Percentiles rank a stretch among this genome's conserved stretches.
Evolutionary conservation across 2,797 vertebrate species (phyloP).

Genomic region (Rhynchonycteris naso): DNA sequence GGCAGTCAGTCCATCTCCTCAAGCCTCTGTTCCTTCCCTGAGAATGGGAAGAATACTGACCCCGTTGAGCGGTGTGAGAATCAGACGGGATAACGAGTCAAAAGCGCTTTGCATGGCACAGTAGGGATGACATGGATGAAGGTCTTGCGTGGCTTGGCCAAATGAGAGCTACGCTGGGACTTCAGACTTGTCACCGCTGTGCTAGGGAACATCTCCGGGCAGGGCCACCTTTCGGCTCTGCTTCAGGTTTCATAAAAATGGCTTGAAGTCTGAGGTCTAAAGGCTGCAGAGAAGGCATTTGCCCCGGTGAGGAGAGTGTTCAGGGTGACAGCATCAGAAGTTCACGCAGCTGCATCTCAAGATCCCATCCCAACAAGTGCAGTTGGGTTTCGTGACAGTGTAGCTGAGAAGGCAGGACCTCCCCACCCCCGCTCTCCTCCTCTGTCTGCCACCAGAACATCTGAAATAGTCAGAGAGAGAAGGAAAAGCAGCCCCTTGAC

Average conservation of each 20-base stretch:
- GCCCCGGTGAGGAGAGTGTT: neutral
- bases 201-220: neutral
- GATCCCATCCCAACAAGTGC: neutral
- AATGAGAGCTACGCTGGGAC: neutral
- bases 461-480: neutral
- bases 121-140: rapidly evolving
- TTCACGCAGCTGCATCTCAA: rapidly evolving
- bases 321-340: neutral
- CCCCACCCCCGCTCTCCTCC: neutral
- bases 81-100: neutral
- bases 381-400: neutral
- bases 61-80: neutral
- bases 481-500: too few relatives aligned
- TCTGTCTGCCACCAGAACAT: neutral
- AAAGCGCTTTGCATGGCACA: rapidly evolving
- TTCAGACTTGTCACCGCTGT: rapidly evolving
- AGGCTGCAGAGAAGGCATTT: neutral
- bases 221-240: neutral
- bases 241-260: neutral
- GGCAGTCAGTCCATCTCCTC: neutral
- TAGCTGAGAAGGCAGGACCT: neutral
- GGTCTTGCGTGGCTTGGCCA: neutral
- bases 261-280: rapidly evolving
- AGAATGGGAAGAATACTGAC: neutral
- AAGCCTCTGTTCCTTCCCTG: neutral